Conservation (phyloP, 1,140 invertebrate species). For the Copidosoma floridanum region DNA sequence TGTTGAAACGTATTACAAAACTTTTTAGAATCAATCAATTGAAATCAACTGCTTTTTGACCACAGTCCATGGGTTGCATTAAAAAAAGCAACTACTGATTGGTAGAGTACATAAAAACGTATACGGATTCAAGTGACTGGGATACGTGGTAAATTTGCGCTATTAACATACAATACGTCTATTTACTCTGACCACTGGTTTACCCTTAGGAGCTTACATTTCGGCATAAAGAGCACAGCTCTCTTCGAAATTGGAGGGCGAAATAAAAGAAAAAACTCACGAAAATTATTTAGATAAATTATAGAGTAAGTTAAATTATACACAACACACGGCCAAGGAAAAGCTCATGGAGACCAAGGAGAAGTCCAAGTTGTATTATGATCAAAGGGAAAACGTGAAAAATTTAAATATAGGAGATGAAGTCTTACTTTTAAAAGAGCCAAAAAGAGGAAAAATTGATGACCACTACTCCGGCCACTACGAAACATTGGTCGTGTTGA, state of each 20-base stretch:
- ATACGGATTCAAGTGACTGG: constrained; percentile 37
- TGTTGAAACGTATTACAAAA: constrained; percentile 35
- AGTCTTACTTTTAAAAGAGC: constrained; percentile 21
- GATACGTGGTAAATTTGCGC: constrained; percentile 32
- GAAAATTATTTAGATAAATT: constrained; percentile 21
- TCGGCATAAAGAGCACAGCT: constrained; percentile 31
- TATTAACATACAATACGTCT: constrained; percentile 31
- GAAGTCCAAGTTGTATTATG: constrained; percentile 24
- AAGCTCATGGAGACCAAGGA: constrained; percentile 24
- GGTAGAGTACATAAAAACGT: constrained; percentile 24
- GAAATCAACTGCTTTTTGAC: constrained; percentile 23
- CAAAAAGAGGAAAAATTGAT: constrained; percentile 22
- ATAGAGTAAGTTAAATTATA: constrained; percentile 11
- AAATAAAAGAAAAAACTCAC: constrained; percentile 3
- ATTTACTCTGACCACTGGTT: constrained; percentile 35
- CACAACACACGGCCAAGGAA: constrained; percentile 2
- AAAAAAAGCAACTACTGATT: constrained; percentile 18
- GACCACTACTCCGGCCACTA: constrained; percentile 4
- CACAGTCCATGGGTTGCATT: constrained; percentile 18
- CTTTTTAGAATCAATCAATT: constrained; percentile 28
- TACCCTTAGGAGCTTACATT: constrained; percentile 40
- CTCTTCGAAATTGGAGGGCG: background rate
- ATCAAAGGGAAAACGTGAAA: constrained; percentile 19
- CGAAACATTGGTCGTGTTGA: background rate
- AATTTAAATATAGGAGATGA: constrained; percentile 12